These are phyloP conservation scores for Trissolcus basalis DNA, from an alignment of 1,140 invertebrate species.

Conservation along the genomic window DNA sequence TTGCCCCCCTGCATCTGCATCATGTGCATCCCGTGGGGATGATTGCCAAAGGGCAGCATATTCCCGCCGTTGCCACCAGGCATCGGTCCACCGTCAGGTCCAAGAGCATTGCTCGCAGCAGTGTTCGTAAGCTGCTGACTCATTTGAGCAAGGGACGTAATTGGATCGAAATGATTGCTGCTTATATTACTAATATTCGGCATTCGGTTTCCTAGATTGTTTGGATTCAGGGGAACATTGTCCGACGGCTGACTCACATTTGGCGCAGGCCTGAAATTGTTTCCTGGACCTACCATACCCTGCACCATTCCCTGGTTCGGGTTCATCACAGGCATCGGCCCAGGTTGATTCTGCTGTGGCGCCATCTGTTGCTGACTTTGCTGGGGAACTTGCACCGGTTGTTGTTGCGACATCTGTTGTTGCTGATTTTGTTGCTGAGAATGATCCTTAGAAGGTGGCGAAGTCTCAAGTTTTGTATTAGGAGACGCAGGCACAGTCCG, in stretches of 20 bases:
- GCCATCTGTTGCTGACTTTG: conserved; percentile 43
- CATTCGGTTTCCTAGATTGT: conserved; percentile 80
- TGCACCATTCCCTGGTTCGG: conserved; percentile 63
- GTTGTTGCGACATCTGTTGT: conserved; percentile 61
- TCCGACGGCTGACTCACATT: conserved; percentile 79
- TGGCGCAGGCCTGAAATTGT: conserved; percentile 66
- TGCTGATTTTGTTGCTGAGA: conserved; percentile 65
- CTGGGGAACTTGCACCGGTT: conserved; percentile 43
- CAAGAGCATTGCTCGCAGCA: conserved; percentile 78
- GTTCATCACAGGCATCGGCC: conserved; percentile 54
- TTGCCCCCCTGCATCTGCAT: conserved; percentile 75
- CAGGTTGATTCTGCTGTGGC: conserved; percentile 59
- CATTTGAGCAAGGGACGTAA: conserved; percentile 95
- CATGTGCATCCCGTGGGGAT: conserved; percentile 75
- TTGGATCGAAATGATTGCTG: conserved; percentile 89
- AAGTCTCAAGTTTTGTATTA: conserved; percentile 72
- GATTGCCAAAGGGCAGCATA: conserved; percentile 76
- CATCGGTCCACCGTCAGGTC: conserved; percentile 73
- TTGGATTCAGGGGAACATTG: conserved; percentile 89
- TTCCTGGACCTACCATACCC: conserved; percentile 62
- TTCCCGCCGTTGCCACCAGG: conserved; percentile 70
- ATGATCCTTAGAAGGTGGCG: conserved; percentile 70
- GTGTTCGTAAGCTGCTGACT: conserved; percentile 91
- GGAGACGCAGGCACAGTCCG: conserved; percentile 72
- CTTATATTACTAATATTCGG: conserved; percentile 76